phyloP scores from a whole-genome alignment of 2,888 invertebrate species.

The Leptura quadrifasciata region DNA sequence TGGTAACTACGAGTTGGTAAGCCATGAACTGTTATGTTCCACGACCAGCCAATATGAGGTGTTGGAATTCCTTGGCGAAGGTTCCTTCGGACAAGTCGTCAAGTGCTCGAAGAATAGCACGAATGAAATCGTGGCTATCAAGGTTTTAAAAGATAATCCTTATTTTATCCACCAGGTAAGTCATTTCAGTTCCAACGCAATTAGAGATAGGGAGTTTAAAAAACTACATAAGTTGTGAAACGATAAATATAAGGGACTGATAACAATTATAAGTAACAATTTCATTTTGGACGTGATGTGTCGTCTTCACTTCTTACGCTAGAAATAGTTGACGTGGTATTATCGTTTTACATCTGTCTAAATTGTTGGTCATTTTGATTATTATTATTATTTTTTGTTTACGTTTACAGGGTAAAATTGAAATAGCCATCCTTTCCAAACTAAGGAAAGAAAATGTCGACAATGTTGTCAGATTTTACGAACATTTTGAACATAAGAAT shows the following conservation, averaged over 20 bases:
- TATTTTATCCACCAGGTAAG: constrained; percentile 95
- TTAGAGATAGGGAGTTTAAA: too few species aligned
- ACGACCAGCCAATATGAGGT: constrained; percentile 97
- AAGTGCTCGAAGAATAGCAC: constrained; percentile 99
- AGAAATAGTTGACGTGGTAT: too few species aligned
- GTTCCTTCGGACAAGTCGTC: constrained; percentile 99
- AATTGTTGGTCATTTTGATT: too few species aligned
- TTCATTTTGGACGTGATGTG: too few species aligned
- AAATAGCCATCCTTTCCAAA: constrained; percentile 95
- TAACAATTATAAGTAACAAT: too few species aligned
- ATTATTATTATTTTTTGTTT: background rate
- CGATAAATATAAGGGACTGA: too few species aligned
- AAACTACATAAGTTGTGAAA: too few species aligned
- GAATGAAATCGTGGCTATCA: constrained; percentile 99
- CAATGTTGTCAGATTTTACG: constrained; percentile 99
- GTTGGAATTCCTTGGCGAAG: constrained; percentile 98
- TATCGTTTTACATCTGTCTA: too few species aligned
- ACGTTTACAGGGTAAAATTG: constrained; percentile 89
- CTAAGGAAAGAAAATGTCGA: constrained; percentile 98
- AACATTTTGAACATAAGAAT: constrained; percentile 99
- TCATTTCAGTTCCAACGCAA: constrained; percentile 4
- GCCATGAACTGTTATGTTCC: constrained; percentile 98
- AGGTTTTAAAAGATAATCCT: constrained; percentile 99
- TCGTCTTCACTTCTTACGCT: too few species aligned
- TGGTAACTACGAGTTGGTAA: constrained; percentile 98